A percentile compares a stretch with the other conserved stretches of the same genome.
Evolutionary conservation across 2,888 invertebrate species (phyloP).

Genomic region (Cybosia mesomella): DNA sequence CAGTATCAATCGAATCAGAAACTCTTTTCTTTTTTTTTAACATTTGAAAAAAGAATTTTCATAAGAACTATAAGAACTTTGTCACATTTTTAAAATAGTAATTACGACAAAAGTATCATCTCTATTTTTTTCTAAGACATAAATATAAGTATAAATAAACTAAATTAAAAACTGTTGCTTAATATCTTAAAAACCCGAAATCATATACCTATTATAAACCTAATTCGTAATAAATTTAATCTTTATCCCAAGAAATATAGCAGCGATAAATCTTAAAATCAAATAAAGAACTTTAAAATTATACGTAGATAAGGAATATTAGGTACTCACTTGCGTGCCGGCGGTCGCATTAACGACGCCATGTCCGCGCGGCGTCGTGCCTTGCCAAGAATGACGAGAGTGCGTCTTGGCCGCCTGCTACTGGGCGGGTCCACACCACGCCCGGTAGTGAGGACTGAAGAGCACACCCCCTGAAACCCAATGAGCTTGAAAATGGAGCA

Average conservation of each 20-base stretch:
- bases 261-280: neutral
- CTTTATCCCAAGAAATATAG: neutral
- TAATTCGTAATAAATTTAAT: too few species aligned
- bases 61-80: too few species aligned
- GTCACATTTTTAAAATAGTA: too few species aligned
- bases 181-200: neutral
- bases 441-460: conserved; percentile 25
- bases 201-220: too few species aligned
- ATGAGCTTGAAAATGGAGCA: conserved; percentile 5
- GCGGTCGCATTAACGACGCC: conserved; percentile 79
- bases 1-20: too few species aligned
- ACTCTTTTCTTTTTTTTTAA: too few species aligned
- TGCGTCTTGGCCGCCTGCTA: neutral
- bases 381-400: conserved; percentile 66
- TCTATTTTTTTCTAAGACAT: too few species aligned
- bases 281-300: conserved; percentile 3
- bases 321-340: conserved; percentile 81
- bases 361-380: conserved; percentile 82
- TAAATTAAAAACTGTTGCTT: neutral
- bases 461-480: conserved; percentile 2
- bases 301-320: conserved; percentile 27
- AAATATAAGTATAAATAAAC: too few species aligned
- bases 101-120: neutral
- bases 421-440: conserved; percentile 41
- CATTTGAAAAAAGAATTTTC: too few species aligned